Conservation (phyloP, 2,113 vertebrate species). For the Entelurus aequoreus region DNA sequence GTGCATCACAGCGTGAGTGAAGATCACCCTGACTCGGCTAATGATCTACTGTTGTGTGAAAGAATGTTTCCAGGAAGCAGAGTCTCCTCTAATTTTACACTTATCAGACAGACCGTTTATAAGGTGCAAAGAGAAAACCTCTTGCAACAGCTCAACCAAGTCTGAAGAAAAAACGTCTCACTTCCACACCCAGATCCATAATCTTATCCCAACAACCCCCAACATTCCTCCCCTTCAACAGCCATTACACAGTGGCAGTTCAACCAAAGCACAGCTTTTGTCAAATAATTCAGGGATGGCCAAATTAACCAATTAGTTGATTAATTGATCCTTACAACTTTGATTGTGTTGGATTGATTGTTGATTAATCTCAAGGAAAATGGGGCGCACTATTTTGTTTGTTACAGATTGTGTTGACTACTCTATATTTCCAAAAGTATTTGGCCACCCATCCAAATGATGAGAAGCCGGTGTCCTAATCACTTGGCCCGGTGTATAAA, state of each 20-base stretch:
- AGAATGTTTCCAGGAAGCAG: slow-evolving; percentile 18
- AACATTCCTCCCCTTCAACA: background rate
- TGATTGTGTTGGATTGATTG: background rate
- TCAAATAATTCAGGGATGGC: too few species aligned
- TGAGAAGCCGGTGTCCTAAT: too few species aligned
- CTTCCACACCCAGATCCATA: slow-evolving; percentile 31
- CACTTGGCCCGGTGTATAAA: too few species aligned
- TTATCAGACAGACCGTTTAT: background rate
- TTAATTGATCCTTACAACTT: too few species aligned
- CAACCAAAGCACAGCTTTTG: too few species aligned
- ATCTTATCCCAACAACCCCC: slow-evolving; percentile 28
- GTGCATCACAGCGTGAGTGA: slow-evolving; percentile 25
- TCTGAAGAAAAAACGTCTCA: slow-evolving; percentile 30
- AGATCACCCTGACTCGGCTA: slow-evolving; percentile 28
- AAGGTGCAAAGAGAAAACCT: background rate
- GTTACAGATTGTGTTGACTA: too few species aligned
- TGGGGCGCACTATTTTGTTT: too few species aligned
- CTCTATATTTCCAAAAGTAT: too few species aligned
- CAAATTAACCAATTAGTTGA: too few species aligned
- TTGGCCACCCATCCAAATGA: too few species aligned
- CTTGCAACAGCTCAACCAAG: slow-evolving; percentile 14
- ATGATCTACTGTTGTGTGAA: slow-evolving; percentile 22
- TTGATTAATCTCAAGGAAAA: background rate
- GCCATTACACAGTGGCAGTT: too few species aligned
- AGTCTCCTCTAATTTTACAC: slow-evolving; percentile 21